These are phyloP conservation scores for Eupeodes latifasciatus DNA, from an alignment of 2,888 invertebrate genomes.

Conservation along the genomic window DNA sequence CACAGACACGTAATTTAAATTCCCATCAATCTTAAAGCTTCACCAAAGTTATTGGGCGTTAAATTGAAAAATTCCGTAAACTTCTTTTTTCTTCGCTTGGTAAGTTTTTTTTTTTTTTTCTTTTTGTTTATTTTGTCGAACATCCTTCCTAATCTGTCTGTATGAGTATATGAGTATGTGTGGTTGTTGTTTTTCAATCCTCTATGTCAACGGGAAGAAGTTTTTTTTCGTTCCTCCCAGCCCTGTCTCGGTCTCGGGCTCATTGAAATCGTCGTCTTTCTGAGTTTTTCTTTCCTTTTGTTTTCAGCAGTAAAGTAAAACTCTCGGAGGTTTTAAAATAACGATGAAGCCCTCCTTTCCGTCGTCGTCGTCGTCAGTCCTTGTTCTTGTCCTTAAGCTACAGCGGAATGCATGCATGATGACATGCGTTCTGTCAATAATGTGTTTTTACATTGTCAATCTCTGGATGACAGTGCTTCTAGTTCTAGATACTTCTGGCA, in stretches of 20 bases:
- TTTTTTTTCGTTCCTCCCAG: slow-evolving; percentile 9
- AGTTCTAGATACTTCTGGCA: slow-evolving; percentile 32
- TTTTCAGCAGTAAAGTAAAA: not conserved
- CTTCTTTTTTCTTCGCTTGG: slow-evolving; percentile 30
- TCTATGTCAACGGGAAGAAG: slow-evolving; percentile 56
- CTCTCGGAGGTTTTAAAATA: slow-evolving; percentile 39
- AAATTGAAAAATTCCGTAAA: slow-evolving; percentile 79
- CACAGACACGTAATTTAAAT: slow-evolving; percentile 79
- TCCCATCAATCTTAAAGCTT: slow-evolving; percentile 79
- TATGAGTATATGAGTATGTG: slow-evolving; percentile 24
- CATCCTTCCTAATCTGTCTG: slow-evolving; percentile 40
- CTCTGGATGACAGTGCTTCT: slow-evolving; percentile 32
- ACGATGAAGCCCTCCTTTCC: slow-evolving; percentile 20
- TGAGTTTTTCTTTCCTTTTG: slow-evolving; percentile 21
- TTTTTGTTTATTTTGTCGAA: slow-evolving; percentile 17
- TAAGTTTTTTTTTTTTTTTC: slow-evolving; percentile 18
- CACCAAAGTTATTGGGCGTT: slow-evolving; percentile 79
- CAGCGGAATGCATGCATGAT: slow-evolving; percentile 46
- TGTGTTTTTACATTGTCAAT: slow-evolving; percentile 64
- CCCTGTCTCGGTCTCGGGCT: not conserved
- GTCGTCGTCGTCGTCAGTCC: slow-evolving; percentile 15
- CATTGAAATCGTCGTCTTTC: not conserved
- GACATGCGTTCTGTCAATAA: slow-evolving; percentile 73
- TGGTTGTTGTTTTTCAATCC: slow-evolving; percentile 55
- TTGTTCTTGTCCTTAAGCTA: slow-evolving; percentile 48